Conservation (phyloP, 2,113 vertebrate genomes). For the Cochlearius cochlearius region DNA sequence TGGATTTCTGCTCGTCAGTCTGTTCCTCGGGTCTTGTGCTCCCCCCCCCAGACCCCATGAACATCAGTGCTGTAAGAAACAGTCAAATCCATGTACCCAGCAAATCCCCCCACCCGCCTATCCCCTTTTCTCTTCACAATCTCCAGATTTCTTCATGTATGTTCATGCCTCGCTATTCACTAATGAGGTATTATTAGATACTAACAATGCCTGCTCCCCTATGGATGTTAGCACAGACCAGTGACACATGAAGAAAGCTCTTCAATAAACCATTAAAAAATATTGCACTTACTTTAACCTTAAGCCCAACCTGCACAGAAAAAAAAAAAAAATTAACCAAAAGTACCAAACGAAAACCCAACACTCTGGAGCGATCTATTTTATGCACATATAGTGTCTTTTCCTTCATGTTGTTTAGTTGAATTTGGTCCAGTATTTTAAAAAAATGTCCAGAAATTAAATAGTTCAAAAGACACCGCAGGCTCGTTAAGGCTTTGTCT, state of each 20-base stretch:
- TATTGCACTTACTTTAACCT: conserved; percentile 69
- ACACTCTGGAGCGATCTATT: background rate
- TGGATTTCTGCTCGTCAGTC: conserved; percentile 26
- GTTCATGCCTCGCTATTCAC: conserved; percentile 44
- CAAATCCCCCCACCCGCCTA: background rate
- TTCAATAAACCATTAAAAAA: conserved; percentile 64
- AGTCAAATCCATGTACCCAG: background rate
- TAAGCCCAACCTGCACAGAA: conserved; percentile 66
- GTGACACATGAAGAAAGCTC: conserved; percentile 54
- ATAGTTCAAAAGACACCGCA: conserved; percentile 78
- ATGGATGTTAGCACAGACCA: conserved; percentile 40
- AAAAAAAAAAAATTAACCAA: background rate
- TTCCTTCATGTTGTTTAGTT: conserved; percentile 37
- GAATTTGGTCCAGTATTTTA: conserved; percentile 71
- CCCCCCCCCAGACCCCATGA: background rate
- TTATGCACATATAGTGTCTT: conserved; percentile 39
- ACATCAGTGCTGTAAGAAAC: background rate
- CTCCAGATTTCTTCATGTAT: conserved; percentile 22
- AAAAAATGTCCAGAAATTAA: conserved; percentile 71
- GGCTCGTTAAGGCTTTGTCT: conserved; percentile 86
- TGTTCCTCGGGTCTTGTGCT: background rate
- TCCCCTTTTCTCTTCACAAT: background rate
- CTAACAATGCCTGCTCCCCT: conserved; percentile 56
- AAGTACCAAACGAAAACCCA: background rate
- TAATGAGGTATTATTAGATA: conserved; percentile 69